Evolutionary conservation across 1,140 invertebrate genomes (phyloP).

Genomic region (Polypedilum pembai): DNA sequence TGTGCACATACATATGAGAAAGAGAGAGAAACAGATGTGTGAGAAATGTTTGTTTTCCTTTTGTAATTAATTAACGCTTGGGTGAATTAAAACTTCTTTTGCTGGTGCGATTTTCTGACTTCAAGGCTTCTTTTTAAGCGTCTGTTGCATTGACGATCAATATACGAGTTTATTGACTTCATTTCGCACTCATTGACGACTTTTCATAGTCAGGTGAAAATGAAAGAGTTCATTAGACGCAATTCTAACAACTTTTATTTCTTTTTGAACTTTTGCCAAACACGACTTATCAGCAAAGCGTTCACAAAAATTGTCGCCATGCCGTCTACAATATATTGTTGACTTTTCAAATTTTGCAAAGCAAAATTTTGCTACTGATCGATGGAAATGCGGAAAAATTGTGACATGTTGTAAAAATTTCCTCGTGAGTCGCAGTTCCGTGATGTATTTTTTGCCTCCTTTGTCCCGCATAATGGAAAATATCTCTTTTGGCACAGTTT

Average conservation of each 20-base stretch:
- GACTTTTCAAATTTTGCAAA: neutral
- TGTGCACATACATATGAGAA: neutral
- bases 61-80: slow-evolving; percentile 18
- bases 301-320: neutral
- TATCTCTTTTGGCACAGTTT: neutral
- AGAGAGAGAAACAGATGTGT: neutral
- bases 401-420: neutral
- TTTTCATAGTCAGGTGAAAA: neutral
- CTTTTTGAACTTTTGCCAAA: neutral
- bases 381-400: neutral
- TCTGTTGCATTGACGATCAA: too few relatives aligned
- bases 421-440: neutral
- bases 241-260: neutral
- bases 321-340: neutral
- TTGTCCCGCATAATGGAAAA: neutral
- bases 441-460: neutral
- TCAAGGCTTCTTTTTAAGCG: too few relatives aligned
- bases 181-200: neutral
- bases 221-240: neutral
- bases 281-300: neutral
- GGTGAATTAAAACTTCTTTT: neutral
- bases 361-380: neutral
- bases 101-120: neutral
- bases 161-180: too few relatives aligned
- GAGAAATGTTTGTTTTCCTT: neutral